Base-by-base conservation (phyloP, 2,888 invertebrate genomes). In the Silvanus unidentatus region DNA sequence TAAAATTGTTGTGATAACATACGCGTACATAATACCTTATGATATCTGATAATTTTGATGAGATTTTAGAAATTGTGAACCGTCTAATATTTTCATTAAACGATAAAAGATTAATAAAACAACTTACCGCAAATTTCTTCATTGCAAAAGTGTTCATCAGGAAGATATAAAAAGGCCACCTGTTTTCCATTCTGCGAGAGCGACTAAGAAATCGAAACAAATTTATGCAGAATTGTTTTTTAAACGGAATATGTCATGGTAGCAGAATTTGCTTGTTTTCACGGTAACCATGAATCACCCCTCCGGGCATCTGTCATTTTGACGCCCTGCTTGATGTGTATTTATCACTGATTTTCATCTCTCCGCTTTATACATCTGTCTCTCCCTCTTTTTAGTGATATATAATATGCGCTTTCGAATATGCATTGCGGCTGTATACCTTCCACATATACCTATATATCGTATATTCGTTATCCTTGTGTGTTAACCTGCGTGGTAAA, bases 221-320 rank as follows among this genome's bases (percentile, higher is more conserved):
- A 8, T 32, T 32, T n/a, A 32, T 28, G 28, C 32, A 32, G n/a
- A 32, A 32, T 32, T 32, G 28, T 8, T 32, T 32, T 32, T n/a
- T 32, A 5, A 32, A 32, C 32, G 32, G 32, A 32, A 32, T 12
- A 34, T 39, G 35, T 42, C 44, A 39, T n/a, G 38, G 12, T 15
- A 34, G 22, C 44, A 45, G 50, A 44, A 51, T 51, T 45, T 51
- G 50, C 43, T 48, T 49, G 47, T 47, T 37, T 51, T 45, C 49
- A 43, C 43, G 45, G 47, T 51, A 51, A 49, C 52, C 50, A 54
- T 54, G 54, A 54, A 52, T 54, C 54, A 54, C 50, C 52, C 54
- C 52, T 37, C 29, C 42, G 52, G 52, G 54, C 49, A 54, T 54
- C 49, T 49, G 54, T 54, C 54, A 54, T 47, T 54, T 50, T 54